Base-by-base conservation (phyloP, 2,797 vertebrate genomes). In the Sebastes diploproa region DNA sequence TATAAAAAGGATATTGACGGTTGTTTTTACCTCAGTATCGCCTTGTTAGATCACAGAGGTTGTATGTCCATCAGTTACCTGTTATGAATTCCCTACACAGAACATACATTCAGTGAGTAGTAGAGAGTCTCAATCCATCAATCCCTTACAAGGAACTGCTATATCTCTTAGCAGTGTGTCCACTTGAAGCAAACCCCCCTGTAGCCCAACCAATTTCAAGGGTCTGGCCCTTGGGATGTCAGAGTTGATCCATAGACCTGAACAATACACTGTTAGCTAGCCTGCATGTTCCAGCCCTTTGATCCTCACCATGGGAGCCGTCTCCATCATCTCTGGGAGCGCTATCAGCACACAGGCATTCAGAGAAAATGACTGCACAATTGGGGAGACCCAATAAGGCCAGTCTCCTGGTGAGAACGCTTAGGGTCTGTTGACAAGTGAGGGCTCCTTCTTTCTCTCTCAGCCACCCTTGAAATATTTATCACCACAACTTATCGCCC, bases 381-480 rank as follows among this genome's bases (percentile, higher is more conserved):
- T 60, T 83, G 82, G 52, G 52, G 70, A 74, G 88, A 76, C 88
- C 89, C 85, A 81, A 67, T 89, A 79, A 77, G 86, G 52, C 67
- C 59, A 20, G 74, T 69, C 81, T 77, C 91, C 81, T 22, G 74
- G 80, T 76, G 81, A 86, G 65, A 83, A 78, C 10, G 22, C 70
- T 71, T 25, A 70, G 60, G 72, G 72, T 80, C 71, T 61, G 71
- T 85, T 86, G 84, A 89, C 87, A 82, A 80, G 76, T 4, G 72
- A 80, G 78, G 84, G 78, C 72, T 88, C 74, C 58, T 54, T 72
- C 75, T 81, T 80, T 89, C 55, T 86, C 70, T 74, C 77, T 83
- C 80, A 80, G 77, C 72, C 36, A 63, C 61, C 75, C 52, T 68
- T 95, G 84, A 95, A 95, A 95, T 93, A 95, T 95, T 95, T 94